A percentile compares a stretch with the other conserved stretches of the same genome.
phyloP scores from a whole-genome alignment of 2,888 invertebrate species.

The Notodonta dromedarius region DNA sequence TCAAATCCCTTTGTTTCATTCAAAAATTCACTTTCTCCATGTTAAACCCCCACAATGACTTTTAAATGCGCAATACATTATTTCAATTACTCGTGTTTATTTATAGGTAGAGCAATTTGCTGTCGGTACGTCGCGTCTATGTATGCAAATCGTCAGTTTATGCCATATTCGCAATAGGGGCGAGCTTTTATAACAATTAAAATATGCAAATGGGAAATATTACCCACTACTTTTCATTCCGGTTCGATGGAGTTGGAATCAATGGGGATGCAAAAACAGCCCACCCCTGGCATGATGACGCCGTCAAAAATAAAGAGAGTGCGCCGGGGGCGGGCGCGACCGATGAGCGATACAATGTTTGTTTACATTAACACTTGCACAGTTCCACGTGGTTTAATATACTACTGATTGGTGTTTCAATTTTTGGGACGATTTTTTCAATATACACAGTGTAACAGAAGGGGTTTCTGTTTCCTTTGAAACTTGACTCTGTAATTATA shows the following conservation, averaged over 20 bases:
- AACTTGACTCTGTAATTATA: too few species aligned
- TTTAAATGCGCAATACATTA: conserved; percentile 33
- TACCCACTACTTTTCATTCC: conserved; percentile 80
- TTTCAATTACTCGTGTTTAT: conserved; percentile 63
- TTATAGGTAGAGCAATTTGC: conserved; percentile 70
- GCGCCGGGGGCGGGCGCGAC: conserved; percentile 16
- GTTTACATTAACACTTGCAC: conserved; percentile 40
- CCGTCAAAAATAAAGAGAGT: conserved; percentile 56
- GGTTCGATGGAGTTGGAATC: conserved; percentile 64
- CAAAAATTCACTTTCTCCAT: too few species aligned
- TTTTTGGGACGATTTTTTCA: background rate
- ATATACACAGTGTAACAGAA: background rate
- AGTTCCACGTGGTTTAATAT: conserved; percentile 22
- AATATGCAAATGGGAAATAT: conserved; percentile 81
- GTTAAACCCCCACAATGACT: too few species aligned
- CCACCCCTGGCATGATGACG: conserved; percentile 51
- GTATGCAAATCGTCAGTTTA: conserved; percentile 76
- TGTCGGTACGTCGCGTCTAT: conserved; percentile 51
- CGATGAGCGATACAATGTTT: conserved; percentile 31
- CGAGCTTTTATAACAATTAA: conserved; percentile 76
- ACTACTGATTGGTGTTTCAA: conserved; percentile 12
- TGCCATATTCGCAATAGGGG: conserved; percentile 63
- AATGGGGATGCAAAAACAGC: conserved; percentile 54
- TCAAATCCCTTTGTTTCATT: too few species aligned
- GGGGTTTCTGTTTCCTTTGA: too few species aligned